phyloP scores from a whole-genome alignment of 1,140 invertebrate genomes.

The Parasteatoda tepidariorum region DNA sequence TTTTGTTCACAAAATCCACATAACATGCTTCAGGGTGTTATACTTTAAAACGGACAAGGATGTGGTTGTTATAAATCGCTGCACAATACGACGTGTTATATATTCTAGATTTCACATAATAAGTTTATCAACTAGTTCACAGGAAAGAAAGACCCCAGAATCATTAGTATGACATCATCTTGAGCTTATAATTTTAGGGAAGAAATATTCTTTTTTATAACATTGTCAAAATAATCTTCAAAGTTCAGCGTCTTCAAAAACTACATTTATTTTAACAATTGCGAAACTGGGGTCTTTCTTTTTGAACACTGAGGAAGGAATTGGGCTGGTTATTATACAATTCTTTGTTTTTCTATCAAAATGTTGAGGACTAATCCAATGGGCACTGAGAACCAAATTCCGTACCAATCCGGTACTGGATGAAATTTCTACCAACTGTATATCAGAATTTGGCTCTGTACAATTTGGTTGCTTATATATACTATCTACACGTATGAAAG shows the following conservation, averaged over 20 bases:
- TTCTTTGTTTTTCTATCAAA: conserved; percentile 15
- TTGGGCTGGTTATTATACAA: conserved; percentile 41
- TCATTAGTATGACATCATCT: too few species aligned
- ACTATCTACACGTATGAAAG: not conserved
- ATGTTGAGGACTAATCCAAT: not conserved
- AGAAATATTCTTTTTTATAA: too few species aligned
- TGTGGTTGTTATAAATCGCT: conserved; percentile 44
- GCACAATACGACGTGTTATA: conserved; percentile 57
- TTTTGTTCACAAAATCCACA: conserved; percentile 57
- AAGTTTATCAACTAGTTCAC: not conserved
- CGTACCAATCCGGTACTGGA: conserved; percentile 42
- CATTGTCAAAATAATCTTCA: too few species aligned
- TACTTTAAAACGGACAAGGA: conserved; percentile 43
- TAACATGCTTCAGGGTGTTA: conserved; percentile 42
- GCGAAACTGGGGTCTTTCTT: conserved; percentile 38
- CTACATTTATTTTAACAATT: not conserved
- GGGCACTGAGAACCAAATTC: conserved; percentile 9
- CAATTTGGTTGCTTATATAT: not conserved
- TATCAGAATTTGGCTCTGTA: conserved; percentile 5
- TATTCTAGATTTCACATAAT: conserved; percentile 48
- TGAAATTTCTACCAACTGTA: conserved; percentile 9
- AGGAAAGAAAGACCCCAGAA: conserved; percentile 43
- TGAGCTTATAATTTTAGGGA: too few species aligned
- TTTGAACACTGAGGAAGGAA: conserved; percentile 22
- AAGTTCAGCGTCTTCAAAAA: not conserved